Base-by-base conservation (phyloP, 2,113 vertebrate genomes). In the Pluvialis apricaria region DNA sequence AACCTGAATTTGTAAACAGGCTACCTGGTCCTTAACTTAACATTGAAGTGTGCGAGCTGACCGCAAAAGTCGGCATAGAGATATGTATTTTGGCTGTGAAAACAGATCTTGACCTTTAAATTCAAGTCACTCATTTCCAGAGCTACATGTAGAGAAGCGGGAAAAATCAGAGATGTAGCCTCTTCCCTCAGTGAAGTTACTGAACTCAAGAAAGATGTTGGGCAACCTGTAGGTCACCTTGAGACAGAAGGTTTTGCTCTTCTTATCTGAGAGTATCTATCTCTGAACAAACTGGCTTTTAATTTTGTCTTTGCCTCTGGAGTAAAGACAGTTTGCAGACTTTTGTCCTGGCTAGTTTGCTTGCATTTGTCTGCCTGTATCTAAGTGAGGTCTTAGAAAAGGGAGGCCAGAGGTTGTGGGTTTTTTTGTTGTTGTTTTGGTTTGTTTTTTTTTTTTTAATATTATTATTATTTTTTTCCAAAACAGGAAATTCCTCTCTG, bases 41-140 rank as follows among this genome's bases (percentile, higher is more conserved):
- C 66, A 61, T 3, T 91, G 88, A 89, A 91, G 65, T 8, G 62
- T 82, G 62, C 65, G 72, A 92, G 91, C 86, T 92, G 62, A 76
- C 80, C 4, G 15, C 72, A 60, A n/a, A 96, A 95, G 91, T 68
- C 31, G 1, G 49, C 31, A 31, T 6, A 76, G 77, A 91, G 93
- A 92, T 82, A 84, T 31, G 57, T 75, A 92, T 96, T 97, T 95
- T 71, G 77, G 31, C 83, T 86, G 91, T 86, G 86, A 92, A 95
- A 95, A 91, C 76, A 88, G 83, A 78, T 91, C 88, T 83, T 96
- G 81, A 94, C 86, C 86, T 95, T 94, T 95, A 88, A 86, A 94
- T 89, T 68, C 51, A 89, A 95, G 93, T 81, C 54, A 71, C 77
- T 95, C 32, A 38, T 94, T 92, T 86, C 86, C 69, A 91, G 80